A percentile compares a stretch with the other conserved stretches of the same genome.
These are phyloP conservation scores for Acyrthosiphon pisum DNA, from an alignment of 1,140 invertebrate genomes.

Conservation along the genomic window DNA sequence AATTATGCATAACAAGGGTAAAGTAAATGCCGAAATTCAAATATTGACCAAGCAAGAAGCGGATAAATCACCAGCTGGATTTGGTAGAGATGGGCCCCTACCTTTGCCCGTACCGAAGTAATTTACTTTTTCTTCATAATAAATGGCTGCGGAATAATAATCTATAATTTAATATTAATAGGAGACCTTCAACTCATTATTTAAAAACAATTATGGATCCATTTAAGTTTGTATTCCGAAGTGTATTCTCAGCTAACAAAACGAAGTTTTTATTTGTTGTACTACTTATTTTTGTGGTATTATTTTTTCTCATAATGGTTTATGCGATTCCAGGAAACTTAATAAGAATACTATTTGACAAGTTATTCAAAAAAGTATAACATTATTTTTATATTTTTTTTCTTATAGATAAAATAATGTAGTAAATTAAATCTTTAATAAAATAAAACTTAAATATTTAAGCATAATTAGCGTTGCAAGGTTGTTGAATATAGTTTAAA, in stretches of 20 bases:
- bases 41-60: conserved; percentile 69
- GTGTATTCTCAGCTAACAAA: conserved; percentile 10
- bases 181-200: background rate
- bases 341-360: conserved; percentile 8
- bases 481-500: conserved; percentile 82
- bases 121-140: background rate
- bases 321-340: conserved; percentile 27
- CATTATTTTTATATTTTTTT: background rate
- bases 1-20: conserved; percentile 64
- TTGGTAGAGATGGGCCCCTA: conserved; percentile 69
- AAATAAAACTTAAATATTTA: background rate
- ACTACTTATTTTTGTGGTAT: background rate
- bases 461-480: conserved; percentile 68
- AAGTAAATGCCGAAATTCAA: conserved; percentile 72
- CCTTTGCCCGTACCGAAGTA: conserved; percentile 66
- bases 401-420: background rate
- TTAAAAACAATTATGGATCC: background rate
- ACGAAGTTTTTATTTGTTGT: background rate
- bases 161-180: background rate
- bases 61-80: conserved; percentile 68
- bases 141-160: background rate
- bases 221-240: background rate
- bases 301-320: background rate
- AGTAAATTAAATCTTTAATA: background rate
- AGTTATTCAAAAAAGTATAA: background rate